Evolutionary conservation across 2,113 vertebrate genomes (phyloP).

Genomic region (Cyanocitta stelleri): DNA sequence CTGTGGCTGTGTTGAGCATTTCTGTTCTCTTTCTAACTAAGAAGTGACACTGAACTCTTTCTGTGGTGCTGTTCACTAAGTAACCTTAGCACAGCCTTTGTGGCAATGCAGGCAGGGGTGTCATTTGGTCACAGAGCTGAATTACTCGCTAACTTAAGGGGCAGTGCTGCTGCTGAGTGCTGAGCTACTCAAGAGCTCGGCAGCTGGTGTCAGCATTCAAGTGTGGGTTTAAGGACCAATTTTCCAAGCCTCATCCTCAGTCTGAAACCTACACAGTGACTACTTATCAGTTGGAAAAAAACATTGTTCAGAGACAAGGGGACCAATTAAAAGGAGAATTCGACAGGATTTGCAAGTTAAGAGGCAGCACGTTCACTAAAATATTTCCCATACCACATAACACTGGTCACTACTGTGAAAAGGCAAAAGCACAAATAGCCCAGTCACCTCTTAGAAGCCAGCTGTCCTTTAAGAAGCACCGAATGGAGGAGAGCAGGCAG

Average conservation of each 20-base stretch:
- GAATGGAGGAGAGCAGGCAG: fast-evolving
- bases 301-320: background rate
- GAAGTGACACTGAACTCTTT: background rate
- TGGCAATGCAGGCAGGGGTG: background rate
- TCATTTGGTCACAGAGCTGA: background rate
- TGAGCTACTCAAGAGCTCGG: fast-evolving
- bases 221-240: background rate
- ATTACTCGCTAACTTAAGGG: fast-evolving
- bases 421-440: background rate
- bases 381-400: background rate
- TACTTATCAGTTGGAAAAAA: background rate
- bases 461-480: fast-evolving
- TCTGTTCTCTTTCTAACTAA: background rate
- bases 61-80: background rate
- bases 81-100: background rate
- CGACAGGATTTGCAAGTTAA: background rate
- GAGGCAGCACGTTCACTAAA: background rate
- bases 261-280: background rate
- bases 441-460: background rate
- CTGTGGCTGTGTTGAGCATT: background rate
- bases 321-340: background rate
- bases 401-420: background rate
- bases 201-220: background rate
- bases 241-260: background rate
- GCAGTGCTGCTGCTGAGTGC: fast-evolving